A percentile compares a stretch with the other conserved stretches of the same genome.
Evolutionary conservation across 2,888 invertebrate genomes (phyloP).

Genomic region (Cephus sareptanus): DNA sequence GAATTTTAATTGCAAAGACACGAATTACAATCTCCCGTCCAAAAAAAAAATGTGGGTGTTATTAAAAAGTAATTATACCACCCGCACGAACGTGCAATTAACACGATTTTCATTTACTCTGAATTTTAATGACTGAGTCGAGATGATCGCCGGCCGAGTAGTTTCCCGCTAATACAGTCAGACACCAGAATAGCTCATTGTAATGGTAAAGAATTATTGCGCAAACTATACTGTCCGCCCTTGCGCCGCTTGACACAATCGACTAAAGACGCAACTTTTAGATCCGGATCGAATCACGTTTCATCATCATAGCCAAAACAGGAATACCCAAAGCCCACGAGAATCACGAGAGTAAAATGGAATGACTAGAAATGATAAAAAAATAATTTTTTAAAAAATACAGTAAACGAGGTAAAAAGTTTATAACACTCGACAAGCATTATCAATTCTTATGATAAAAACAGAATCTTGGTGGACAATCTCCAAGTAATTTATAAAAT

Average conservation of each 20-base stretch:
- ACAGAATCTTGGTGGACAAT: background rate
- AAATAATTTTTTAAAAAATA: background rate
- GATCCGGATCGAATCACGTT: background rate
- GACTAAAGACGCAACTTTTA: background rate
- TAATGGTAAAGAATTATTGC: background rate
- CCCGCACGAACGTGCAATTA: background rate
- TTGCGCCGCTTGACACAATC: background rate
- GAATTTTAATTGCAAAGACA: background rate
- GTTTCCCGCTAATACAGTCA: background rate
- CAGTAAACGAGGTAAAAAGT: background rate
- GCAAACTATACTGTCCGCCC: background rate
- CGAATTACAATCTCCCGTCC: background rate
- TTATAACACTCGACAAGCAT: background rate
- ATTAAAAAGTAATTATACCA: background rate
- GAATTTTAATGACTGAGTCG: background rate
- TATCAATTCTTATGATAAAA: background rate
- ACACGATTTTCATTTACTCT: background rate
- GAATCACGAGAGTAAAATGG: background rate
- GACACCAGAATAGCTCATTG: background rate
- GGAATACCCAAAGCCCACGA: background rate
- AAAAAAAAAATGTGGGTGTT: background rate
- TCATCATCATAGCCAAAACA: background rate
- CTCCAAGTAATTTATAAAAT: conserved; percentile 30
- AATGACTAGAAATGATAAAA: background rate
- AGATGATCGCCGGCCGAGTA: background rate